phyloP scores from a whole-genome alignment of 2,888 invertebrate genomes.

The Dryocosmus kuriphilus region DNA sequence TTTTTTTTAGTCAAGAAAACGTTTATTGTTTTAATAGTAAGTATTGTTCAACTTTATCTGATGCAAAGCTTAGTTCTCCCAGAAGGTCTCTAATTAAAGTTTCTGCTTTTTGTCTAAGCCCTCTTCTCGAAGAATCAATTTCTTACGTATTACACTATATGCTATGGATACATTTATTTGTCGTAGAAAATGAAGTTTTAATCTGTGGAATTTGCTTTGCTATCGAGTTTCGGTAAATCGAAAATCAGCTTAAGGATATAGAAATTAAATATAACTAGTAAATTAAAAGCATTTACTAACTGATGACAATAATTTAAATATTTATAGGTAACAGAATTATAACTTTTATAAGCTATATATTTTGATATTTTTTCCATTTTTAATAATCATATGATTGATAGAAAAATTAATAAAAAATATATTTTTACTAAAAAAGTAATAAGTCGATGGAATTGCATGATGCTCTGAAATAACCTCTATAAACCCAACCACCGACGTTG shows the following conservation, averaged over 20 bases:
- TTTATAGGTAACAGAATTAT: no score
- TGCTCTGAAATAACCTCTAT: slow-evolving; percentile 85
- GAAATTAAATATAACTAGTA: not conserved
- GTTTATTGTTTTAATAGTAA: no score
- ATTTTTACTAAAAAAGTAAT: no score
- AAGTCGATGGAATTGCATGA: no score
- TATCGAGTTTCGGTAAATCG: not conserved
- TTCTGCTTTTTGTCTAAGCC: not conserved
- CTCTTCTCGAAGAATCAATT: slow-evolving; percentile 19
- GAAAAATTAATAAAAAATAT: no score
- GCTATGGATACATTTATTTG: not conserved
- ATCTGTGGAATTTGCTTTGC: slow-evolving; percentile 17
- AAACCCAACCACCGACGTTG: slow-evolving; percentile 81
- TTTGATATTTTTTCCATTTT: no score
- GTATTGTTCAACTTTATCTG: not conserved
- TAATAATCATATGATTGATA: no score
- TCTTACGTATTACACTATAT: not conserved
- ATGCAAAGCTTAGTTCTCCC: slow-evolving; percentile 4
- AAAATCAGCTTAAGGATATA: not conserved
- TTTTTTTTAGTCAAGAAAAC: no score
- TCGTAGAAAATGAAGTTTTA: not conserved
- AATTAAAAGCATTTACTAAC: not conserved
- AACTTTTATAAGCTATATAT: no score
- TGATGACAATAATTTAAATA: no score
- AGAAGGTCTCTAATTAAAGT: slow-evolving; percentile 16